Base-by-base conservation (phyloP, 2,113 vertebrate genomes). In the Nansenia antarctica region DNA sequence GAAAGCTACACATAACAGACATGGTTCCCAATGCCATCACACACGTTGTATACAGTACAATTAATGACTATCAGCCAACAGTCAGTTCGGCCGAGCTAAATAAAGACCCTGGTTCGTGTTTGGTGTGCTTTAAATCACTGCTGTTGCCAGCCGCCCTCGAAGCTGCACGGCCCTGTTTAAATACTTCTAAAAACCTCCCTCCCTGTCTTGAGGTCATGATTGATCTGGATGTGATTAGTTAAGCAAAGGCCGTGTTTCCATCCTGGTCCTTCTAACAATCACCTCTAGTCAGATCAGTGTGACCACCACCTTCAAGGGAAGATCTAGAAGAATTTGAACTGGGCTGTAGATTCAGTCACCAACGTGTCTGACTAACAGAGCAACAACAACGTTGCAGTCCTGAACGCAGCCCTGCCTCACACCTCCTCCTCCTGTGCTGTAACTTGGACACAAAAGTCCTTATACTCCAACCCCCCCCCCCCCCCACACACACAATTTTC, bases 121-220 rank as follows among this genome's bases (percentile, higher is more conserved):
- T 15, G 32, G 34, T 88, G 84, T 86, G 80, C 85, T 87, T 85
- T 22, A 22, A 72, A n/a, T 62, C 84, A 18, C 14, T n/a, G 72
- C 67, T 81, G 26, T 14, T 2, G 54, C 55, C 66, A 80, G 76
- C 74, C 79, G 73, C 65, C 69, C 71, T 73, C n/a, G n/a, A n/a
- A n/a, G n/a, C n/a, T n/a, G n/a, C n/a, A 62, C 61, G 9, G 45
- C 76, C 30, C 27, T 63, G 15, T 53, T 22, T 18, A 6, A 37
- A 59, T 42, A 70, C 65, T 71, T 67, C 70, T 62, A 39, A 39
- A 35, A 62, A 45, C 2, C 7, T 6, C 24, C 34, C 29, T 24
- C 22, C 58, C 22, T 3, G 68, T 29, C 53, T 60, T 54, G 30
- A 71, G 27, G 22, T 62, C 52, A 66, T 72, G 24, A 57, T 32